Evolutionary conservation across 1,140 invertebrate genomes (phyloP).

Genomic region (Aphis gossypii): DNA sequence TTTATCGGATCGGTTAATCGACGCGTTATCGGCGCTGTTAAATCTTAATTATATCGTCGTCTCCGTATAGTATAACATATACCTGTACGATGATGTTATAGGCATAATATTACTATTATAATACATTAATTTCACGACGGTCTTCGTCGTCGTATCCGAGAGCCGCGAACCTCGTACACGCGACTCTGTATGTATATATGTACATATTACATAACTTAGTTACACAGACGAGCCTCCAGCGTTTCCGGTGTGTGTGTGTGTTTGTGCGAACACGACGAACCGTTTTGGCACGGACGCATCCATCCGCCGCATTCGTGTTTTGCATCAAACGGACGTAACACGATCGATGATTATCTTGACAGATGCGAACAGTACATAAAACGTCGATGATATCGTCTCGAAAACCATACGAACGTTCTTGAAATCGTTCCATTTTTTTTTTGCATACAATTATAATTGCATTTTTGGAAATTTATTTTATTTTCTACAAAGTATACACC

Average conservation of each 20-base stretch:
- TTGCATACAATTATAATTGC: too few relatives aligned
- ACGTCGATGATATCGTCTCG: not conserved
- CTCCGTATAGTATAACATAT: not conserved
- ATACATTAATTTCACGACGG: not conserved
- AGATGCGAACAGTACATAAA: not conserved
- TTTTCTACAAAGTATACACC: too few relatives aligned
- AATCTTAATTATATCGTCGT: slow-evolving; percentile 50
- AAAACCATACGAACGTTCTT: not conserved
- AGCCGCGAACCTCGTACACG: not conserved
- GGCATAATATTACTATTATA: not conserved
- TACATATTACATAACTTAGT: not conserved
- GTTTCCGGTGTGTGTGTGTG: slow-evolving; percentile 21
- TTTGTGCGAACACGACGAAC: too few relatives aligned
- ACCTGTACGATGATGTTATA: not conserved
- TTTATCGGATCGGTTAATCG: slow-evolving; percentile 25
- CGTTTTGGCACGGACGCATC: not conserved
- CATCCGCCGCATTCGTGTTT: not conserved
- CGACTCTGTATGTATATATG: not conserved
- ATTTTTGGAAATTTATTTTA: too few relatives aligned
- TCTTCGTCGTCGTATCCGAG: not conserved
- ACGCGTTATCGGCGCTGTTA: slow-evolving; percentile 43
- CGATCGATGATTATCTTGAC: not conserved
- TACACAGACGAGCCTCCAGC: not conserved
- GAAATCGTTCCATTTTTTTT: too few relatives aligned
- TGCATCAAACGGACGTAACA: not conserved